These are phyloP conservation scores for Gryllus longicercus DNA, from an alignment of 2,888 invertebrate species.

Conservation along the genomic window DNA sequence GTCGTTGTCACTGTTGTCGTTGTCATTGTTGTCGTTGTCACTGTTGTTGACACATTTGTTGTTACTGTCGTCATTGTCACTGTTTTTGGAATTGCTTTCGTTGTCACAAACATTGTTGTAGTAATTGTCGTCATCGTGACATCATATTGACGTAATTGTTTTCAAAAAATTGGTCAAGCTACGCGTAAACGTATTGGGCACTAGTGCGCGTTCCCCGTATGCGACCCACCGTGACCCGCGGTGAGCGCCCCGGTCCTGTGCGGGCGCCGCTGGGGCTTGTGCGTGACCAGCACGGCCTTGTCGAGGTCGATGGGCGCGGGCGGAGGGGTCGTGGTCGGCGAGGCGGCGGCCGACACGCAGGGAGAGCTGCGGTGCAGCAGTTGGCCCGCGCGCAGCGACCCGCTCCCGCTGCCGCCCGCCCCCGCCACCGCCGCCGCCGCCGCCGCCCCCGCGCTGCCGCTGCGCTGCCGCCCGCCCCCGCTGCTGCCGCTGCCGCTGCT, in stretches of 20 bases:
- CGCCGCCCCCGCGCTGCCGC: background rate
- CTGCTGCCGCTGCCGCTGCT: constrained; percentile 43
- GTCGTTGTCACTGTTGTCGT: background rate
- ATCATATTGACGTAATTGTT: background rate
- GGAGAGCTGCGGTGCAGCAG: background rate
- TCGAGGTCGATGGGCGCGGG: background rate
- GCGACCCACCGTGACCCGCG: background rate
- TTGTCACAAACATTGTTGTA: background rate
- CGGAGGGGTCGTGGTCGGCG: background rate
- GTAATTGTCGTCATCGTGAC: background rate
- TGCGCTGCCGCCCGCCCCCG: constrained; percentile 34
- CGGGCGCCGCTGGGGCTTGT: background rate
- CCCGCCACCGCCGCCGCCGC: background rate
- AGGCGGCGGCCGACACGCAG: background rate
- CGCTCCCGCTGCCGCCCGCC: background rate
- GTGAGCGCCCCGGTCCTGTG: background rate
- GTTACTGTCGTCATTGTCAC: background rate
- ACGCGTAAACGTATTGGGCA: too few relatives aligned
- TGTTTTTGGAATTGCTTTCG: background rate
- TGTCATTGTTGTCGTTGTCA: background rate
- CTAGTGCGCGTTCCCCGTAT: too few relatives aligned
- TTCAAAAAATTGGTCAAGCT: too few relatives aligned
- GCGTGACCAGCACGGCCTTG: background rate
- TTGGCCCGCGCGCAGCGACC: background rate
- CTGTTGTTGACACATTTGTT: background rate